A percentile compares a stretch with the other conserved stretches of the same genome.
Evolutionary conservation across 2,888 invertebrate species (phyloP).

Genomic region (Beris morrisii): DNA sequence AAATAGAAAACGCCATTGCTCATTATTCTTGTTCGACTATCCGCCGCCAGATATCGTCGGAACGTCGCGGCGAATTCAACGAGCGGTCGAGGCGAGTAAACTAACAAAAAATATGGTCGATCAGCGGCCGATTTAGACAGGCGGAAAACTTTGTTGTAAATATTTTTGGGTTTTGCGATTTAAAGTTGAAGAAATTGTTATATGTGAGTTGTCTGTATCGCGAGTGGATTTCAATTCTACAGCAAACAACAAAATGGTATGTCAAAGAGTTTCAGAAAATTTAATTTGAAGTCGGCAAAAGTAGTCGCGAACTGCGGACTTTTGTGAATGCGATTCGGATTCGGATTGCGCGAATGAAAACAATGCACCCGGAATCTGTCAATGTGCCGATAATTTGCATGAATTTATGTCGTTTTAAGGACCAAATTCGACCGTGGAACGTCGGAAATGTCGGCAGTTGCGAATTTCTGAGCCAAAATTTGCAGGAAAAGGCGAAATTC

Average conservation of each 20-base stretch:
- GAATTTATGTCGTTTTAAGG: too few relatives aligned
- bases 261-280: conserved; percentile 5
- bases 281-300: conserved; percentile 1
- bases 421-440: too few relatives aligned
- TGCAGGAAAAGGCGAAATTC: too few relatives aligned
- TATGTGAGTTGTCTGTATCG: conserved; percentile 21
- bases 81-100: too few relatives aligned
- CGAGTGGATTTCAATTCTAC: conserved; percentile 20
- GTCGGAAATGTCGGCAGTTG: too few relatives aligned
- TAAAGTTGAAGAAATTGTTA: conserved; percentile 6
- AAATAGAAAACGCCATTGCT: too few relatives aligned
- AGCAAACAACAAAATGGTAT: conserved; percentile 19
- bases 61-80: too few relatives aligned
- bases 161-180: conserved; percentile 21
- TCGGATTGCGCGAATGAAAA: conserved; percentile 17
- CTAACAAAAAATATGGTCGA: background rate
- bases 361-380: conserved; percentile 17
- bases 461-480: too few relatives aligned
- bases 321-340: conserved; percentile 7
- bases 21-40: too few relatives aligned
- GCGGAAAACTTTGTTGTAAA: conserved; percentile 23
- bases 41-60: too few relatives aligned
- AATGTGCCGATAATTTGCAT: conserved; percentile 15
- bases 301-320: background rate
- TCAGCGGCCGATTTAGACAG: conserved; percentile 24